Base-by-base conservation (phyloP, 2,888 invertebrate genomes). In the Calameuta idolon region DNA sequence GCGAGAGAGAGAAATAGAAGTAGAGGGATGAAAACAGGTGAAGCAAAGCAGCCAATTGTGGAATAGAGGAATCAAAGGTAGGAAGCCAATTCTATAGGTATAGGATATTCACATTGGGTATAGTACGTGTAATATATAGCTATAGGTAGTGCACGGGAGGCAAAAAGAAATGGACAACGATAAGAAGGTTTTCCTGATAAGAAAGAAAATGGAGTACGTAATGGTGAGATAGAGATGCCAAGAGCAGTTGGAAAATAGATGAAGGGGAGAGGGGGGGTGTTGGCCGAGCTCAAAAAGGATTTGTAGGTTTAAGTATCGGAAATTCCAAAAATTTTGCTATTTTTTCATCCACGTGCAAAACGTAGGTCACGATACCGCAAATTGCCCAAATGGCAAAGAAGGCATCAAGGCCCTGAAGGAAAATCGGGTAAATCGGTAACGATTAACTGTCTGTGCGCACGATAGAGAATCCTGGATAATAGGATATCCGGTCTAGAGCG, bases 391-490 rank as follows among this genome's bases (percentile, higher is more conserved):
- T 69, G 30, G 23, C 5, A 0, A 30, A 11, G 11, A 12, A 69
- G 30, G 1, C 40, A 23, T 40, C 40, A 5, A 23, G 15, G 15
- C 23, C 15, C 1, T 0, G 69, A 30, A 30, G 30, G 15, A 11
- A 33, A 30, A 33, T 69, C 69, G 33, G 3, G 69, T 75, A 76
- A 77, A 68, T 81, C 77, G 80, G 79, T 83, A 86, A 83, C 86
- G 85, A 83, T 84, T 85, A 84, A 85, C 81, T 81, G 81, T 85
- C 84, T 76, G 81, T 83, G 80, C 80, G 77, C 79, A 71, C 79
- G 81, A 83, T 82, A 81, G 81, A 75, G 80, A 30, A 34, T 69
- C 77, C 79, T 81, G 77, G 81, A 80, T 80, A 79, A 82, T 79
- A 81, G 83, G 80, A 34, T 75, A 76, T 82, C 83, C 77, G 82